Evolutionary conservation across 2,113 vertebrate genomes (phyloP).

Genomic region (Grus americana): DNA sequence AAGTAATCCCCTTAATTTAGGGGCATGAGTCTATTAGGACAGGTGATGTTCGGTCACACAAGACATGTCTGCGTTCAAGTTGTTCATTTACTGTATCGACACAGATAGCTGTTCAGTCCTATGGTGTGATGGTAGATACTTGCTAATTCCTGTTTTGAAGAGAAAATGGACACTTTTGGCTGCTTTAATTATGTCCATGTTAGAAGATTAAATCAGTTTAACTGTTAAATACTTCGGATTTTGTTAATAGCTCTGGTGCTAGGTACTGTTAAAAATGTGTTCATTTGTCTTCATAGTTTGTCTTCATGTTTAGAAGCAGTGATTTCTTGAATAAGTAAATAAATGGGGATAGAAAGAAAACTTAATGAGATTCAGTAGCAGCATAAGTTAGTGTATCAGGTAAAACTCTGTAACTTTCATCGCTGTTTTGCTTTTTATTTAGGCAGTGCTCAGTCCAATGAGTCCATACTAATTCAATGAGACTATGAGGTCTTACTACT

Average conservation of each 20-base stretch:
- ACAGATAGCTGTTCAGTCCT: background rate
- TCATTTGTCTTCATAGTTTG: background rate
- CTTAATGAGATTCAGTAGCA: background rate
- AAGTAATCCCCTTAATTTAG: background rate
- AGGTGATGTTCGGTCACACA: background rate
- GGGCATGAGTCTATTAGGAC: background rate
- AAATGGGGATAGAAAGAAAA: background rate
- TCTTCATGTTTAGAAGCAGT: constrained; percentile 29
- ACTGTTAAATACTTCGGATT: background rate
- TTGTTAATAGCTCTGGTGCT: background rate
- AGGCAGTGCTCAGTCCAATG: background rate
- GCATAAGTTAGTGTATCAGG: background rate
- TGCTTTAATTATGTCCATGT: background rate
- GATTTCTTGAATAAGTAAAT: constrained; percentile 18
- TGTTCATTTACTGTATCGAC: background rate
- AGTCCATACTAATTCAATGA: background rate
- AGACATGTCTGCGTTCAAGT: background rate
- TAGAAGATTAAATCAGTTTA: background rate
- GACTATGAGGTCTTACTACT: background rate
- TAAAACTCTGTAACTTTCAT: background rate
- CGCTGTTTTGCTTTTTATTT: background rate
- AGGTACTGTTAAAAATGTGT: background rate
- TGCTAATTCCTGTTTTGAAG: background rate
- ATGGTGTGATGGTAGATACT: background rate
- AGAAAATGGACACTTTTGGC: background rate